Evolutionary conservation across 2,888 invertebrate species (phyloP).

Genomic region (Troides helena): DNA sequence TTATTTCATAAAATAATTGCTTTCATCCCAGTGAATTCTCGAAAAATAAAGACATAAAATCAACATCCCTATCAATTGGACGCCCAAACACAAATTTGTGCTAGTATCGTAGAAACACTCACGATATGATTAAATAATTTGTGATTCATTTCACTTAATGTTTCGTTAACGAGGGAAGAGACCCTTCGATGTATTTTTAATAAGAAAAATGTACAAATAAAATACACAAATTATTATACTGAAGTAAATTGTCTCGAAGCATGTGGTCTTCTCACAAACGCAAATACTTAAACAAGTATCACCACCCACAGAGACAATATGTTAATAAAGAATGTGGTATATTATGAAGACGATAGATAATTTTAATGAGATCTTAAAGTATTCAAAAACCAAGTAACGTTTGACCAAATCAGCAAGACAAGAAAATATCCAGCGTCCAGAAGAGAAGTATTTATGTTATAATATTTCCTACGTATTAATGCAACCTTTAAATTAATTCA

Average conservation of each 20-base stretch:
- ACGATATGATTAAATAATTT: background rate
- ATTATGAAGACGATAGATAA: background rate
- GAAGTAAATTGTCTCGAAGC: background rate
- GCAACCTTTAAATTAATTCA: background rate
- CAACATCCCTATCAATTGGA: background rate
- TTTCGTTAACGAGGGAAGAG: background rate
- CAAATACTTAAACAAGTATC: slow-evolving; percentile 1
- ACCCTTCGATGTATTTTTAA: background rate
- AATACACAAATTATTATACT: background rate
- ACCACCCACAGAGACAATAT: slow-evolving; percentile 2
- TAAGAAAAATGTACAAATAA: background rate
- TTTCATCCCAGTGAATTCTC: background rate
- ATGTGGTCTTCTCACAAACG: slow-evolving; percentile 1
- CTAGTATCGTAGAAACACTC: background rate
- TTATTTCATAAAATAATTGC: no score
- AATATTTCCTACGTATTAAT: no score
- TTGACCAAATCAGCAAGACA: background rate
- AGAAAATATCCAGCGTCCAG: background rate
- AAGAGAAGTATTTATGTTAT: no score
- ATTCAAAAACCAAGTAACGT: background rate
- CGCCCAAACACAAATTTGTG: background rate
- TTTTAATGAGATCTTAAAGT: background rate
- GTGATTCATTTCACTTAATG: background rate
- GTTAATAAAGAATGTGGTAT: slow-evolving; percentile 1
- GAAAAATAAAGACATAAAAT: background rate